phyloP scores from a whole-genome alignment of 2,113 vertebrate species.

The Catagonus wagneri region DNA sequence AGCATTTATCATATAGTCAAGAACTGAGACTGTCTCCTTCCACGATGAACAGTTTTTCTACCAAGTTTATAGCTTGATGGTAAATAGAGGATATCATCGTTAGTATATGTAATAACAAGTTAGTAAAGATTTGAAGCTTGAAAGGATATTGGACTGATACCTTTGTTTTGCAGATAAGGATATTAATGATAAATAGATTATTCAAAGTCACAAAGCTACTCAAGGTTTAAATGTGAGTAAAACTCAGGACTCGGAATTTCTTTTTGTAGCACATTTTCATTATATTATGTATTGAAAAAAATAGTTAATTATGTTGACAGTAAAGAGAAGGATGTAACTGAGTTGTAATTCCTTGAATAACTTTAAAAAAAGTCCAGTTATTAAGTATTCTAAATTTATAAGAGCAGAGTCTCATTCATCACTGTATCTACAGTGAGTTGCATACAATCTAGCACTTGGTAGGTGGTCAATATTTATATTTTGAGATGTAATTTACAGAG shows the following conservation, averaged over 20 bases:
- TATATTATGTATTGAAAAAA: neutral
- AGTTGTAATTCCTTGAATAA: neutral
- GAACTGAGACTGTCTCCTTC: neutral
- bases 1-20: neutral
- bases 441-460: neutral
- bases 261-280: neutral
- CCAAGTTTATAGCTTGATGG: neutral
- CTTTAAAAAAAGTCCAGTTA: neutral
- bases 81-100: neutral
- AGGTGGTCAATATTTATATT: neutral
- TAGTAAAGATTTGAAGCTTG: neutral
- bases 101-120: neutral
- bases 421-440: neutral
- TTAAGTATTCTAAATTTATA: conserved; percentile 16
- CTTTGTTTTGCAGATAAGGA: neutral
- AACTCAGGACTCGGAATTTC: neutral
- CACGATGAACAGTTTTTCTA: neutral
- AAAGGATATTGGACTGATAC: neutral
- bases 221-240: conserved; percentile 18
- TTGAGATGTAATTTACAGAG: neutral
- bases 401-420: neutral
- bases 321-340: neutral
- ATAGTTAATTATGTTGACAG: neutral
- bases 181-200: neutral
- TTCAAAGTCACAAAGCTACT: neutral